phyloP scores from a whole-genome alignment of 2,113 vertebrate genomes.

The Brevimyrus niger region DNA sequence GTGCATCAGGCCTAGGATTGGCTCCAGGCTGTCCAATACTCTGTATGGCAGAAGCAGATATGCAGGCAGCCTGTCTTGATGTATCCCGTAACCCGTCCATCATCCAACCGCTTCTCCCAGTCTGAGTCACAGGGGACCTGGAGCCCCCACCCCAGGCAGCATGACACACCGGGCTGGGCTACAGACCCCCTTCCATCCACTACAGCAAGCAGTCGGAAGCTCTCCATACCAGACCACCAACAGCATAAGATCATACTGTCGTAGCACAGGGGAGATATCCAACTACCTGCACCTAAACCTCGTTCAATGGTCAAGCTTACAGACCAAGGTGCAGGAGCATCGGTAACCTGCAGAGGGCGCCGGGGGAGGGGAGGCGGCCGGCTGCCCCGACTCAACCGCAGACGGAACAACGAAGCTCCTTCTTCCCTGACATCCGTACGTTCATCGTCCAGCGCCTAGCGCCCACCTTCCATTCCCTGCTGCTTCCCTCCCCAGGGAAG shows the following conservation, averaged over 20 bases:
- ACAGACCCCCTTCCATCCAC: background rate
- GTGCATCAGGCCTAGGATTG: background rate
- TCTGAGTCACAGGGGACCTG: background rate
- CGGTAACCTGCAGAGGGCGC: background rate
- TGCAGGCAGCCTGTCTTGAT: background rate
- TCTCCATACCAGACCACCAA: background rate
- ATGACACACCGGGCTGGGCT: background rate
- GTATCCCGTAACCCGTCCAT: background rate
- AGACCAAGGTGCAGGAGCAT: background rate
- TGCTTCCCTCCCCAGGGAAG: background rate
- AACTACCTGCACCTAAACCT: background rate
- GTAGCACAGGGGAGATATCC: background rate
- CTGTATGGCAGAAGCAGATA: background rate
- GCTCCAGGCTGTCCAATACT: background rate
- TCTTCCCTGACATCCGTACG: background rate
- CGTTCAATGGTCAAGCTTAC: background rate
- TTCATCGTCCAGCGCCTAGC: background rate
- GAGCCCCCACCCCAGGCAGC: background rate
- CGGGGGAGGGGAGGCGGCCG: background rate
- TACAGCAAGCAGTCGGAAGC: background rate
- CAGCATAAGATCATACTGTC: background rate
- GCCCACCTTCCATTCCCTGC: background rate
- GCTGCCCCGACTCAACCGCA: background rate
- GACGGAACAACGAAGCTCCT: background rate
- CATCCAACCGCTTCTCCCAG: background rate